Evolutionary conservation across 1,140 invertebrate genomes (phyloP), one percentile per base, ranked within the genome.

Genomic region (Aphaenogaster rudis): DNA sequence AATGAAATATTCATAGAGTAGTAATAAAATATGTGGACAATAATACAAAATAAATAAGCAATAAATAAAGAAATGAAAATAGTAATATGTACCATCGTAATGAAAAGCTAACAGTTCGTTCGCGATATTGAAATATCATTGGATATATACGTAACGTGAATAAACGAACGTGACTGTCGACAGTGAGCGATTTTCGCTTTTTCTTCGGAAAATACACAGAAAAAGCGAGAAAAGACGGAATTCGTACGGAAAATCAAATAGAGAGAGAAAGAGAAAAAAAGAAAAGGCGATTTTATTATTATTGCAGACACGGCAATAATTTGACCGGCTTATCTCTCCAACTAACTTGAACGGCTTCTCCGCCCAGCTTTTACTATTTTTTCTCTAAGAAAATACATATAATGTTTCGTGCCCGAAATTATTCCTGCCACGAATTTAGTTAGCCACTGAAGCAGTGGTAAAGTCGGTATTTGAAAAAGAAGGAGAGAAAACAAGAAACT

Each of bases 61-160:
- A 48, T 67, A 36, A 63, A 42, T n/a, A 48, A 54, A 39, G 33
- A 81, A 42, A 81, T n/a, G 64, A n/a, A 71, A 81, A 81, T 33
- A 71, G 42, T 33, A 48, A 63, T 50, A 81, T 13, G 11, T 50
- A 33, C n/a, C 13, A 15, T 64, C 9, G 28, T 64, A 33, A 81
- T 71, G 78, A 57, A 69, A 81, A 81, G 52, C 21, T 69, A 81
- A 81, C 64, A 57, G 21, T 54, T 67, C 15, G 33, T 39, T 71
- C 36, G 36, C 15, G 45, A 74, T 48, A 63, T 74, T 54, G 50
- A 61, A 48, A 50, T 61, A 82, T 48, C 11, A 28, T 50, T 71
- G 5, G 50, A 54, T 72, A 81, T 63, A 81, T 63, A 61, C 0
- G 21, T 28, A 42, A 21, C 2, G 42, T 33, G 59, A 76, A 84